Evolutionary conservation across 1,140 invertebrate genomes (phyloP), one percentile per base, ranked within the genome.

Genomic region (Scylla paramamosain): DNA sequence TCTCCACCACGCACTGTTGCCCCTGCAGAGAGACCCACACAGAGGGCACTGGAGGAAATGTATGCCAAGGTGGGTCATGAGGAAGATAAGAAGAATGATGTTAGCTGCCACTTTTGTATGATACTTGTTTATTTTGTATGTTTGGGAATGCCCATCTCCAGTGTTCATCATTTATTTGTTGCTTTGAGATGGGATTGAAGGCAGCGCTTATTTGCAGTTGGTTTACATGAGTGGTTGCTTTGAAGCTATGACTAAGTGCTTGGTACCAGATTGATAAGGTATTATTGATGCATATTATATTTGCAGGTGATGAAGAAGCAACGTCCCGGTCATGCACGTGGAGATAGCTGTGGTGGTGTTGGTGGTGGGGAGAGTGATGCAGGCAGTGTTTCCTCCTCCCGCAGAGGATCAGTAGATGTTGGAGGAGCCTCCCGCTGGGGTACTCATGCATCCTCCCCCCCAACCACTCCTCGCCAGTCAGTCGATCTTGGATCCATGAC

Each of bases 21-120:
- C 12, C 91, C 96, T 12, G 96, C 95, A 29, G 96, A 96, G 39
- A 86, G 95, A 39, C 95, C 96, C 45, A 96, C 99, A 99, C 97
- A 99, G 98, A 98, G 98, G 99, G 97, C 99, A 98, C 97, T 99
- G 98, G 97, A 98, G 99, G 96, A 99, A 98, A 96, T 98, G 98
- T 96, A 99, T 98, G 0, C 96, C 98, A 39, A 98, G 98, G 98
- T 98, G 96, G 96, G 87, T 94, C 6, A 46, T 31, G 52, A 29
- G 46, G 2, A 67, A 39, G 59, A 93, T 59, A 48, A 32, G 28
- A 28, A 0, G 86, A 25, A 46, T 48, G 6, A 6, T 86, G 31
- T 25, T 77, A 29, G 20, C 14, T 32, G 32, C 14, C 29, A 20
- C 39, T 77, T 10, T 25, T 25, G 52, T 46, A 84, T 52, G 46